Evolutionary conservation across 1,140 invertebrate species (phyloP), one percentile per base, ranked within the genome.

Genomic region (Diploscapter pachys): DNA sequence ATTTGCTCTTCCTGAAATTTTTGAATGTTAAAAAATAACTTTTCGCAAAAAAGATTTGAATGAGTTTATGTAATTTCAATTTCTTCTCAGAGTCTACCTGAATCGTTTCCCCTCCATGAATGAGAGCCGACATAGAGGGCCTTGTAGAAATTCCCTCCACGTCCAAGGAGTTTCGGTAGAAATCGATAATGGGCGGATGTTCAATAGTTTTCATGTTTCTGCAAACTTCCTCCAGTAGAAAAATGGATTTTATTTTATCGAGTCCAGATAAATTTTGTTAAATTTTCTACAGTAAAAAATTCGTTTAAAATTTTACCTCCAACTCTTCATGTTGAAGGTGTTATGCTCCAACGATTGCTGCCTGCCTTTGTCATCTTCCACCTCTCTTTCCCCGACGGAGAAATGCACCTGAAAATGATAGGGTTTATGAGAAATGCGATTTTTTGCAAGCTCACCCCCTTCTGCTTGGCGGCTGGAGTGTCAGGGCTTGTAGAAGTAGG

Each of bases 151-250:
- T 59, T 6, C 65, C 81, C 11, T 71, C 80, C 11, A 57, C 67
- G 48, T 85, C 81, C 11, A 79, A 55, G 1, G 84, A 79, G 70
- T 84, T 81, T 13, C 83, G 84, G 67, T 84, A 84, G 61, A 81
- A 85, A 70, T 85, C 83, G 48, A 84, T 84, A 51, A 80, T 78
- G 62, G 83, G 83, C 48, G 83, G 84, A 78, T 81, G 76, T 48
- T 84, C 83, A 3, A 84, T 65, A 5, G 81, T 82, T 61, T 81
- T 68, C 63, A 81, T 82, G 69, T 79, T 70, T 48, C 80, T 79
- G 75, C 79, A 80, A 73, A 70, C 74, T 31, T 31, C 31, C 31
- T 31, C 31, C 31, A 63, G 80, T 76, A n/a, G 5, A 49, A 5
- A 31, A 71, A 76, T 65, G 48, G 51, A 11, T 55, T 78, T 9